Conservation (phyloP, 1,140 invertebrate genomes). For the Drosophila santomea region DNA sequence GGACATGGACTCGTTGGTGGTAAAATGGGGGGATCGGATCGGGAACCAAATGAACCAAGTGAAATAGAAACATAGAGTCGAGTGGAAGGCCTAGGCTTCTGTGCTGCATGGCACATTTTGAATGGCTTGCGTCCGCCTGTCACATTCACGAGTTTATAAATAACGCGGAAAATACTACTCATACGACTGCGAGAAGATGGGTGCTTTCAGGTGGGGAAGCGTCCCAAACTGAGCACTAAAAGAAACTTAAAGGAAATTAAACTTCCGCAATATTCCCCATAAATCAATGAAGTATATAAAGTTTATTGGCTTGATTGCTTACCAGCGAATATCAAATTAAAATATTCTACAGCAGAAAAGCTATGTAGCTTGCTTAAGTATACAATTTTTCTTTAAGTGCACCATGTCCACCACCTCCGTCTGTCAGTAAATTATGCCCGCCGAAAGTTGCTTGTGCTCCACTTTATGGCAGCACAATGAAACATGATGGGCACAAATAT, state of each 20-base stretch:
- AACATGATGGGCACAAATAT: conserved; percentile 26
- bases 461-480: conserved; percentile 45
- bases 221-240: conserved; percentile 1
- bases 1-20: conserved; percentile 17
- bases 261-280: not conserved
- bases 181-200: conserved; percentile 27
- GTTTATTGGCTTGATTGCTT: no score
- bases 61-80: conserved; percentile 23
- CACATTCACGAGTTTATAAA: conserved; percentile 64
- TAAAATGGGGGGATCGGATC: not conserved
- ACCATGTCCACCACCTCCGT: conserved; percentile 21
- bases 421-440: conserved; percentile 62
- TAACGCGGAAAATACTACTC: conserved; percentile 68
- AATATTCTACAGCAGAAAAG: no score
- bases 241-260: not conserved
- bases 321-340: no score
- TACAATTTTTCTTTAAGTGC: not conserved
- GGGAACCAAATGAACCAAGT: no score
- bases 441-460: conserved; percentile 56
- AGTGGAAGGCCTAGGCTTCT: conserved; percentile 22
- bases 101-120: conserved; percentile 51
- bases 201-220: conserved; percentile 19
- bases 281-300: not conserved
- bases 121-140: conserved; percentile 57
- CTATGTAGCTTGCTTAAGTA: no score